Percentiles rank a stretch among this genome's conserved stretches.
Evolutionary conservation across 2,888 invertebrate genomes (phyloP).

Genomic region (Phlogophora meticulosa): DNA sequence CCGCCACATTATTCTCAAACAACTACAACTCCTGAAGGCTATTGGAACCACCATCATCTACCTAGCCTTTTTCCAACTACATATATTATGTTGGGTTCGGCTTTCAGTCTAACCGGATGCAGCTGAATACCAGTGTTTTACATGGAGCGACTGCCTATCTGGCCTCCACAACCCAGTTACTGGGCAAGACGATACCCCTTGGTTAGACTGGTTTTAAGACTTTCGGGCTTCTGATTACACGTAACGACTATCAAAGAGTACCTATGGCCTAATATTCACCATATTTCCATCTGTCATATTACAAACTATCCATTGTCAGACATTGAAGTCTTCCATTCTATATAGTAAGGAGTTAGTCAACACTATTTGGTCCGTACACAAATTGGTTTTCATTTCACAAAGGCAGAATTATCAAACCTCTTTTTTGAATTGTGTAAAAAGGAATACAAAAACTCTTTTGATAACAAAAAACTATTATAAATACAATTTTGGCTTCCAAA

Average conservation of each 20-base stretch:
- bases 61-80: too few species aligned
- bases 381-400: conserved; percentile 64
- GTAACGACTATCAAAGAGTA: not conserved
- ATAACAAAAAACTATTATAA: conserved; percentile 82
- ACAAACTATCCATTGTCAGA: conserved; percentile 24
- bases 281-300: conserved; percentile 9
- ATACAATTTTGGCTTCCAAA: conserved; percentile 87
- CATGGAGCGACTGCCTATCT: too few species aligned
- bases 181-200: too few species aligned
- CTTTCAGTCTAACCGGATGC: too few species aligned
- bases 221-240: too few species aligned
- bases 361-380: conserved; percentile 40
- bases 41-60: too few species aligned
- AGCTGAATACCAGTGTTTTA: too few species aligned
- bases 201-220: too few species aligned
- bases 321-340: conserved; percentile 34
- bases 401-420: conserved; percentile 68
- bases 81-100: too few species aligned
- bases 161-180: too few species aligned
- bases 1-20: too few species aligned
- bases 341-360: conserved; percentile 52
- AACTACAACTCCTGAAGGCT: too few species aligned
- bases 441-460: conserved; percentile 74
- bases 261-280: conserved; percentile 10
- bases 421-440: conserved; percentile 70